Base-by-base conservation (phyloP, 2,888 invertebrate genomes). In the Amiota communis region DNA sequence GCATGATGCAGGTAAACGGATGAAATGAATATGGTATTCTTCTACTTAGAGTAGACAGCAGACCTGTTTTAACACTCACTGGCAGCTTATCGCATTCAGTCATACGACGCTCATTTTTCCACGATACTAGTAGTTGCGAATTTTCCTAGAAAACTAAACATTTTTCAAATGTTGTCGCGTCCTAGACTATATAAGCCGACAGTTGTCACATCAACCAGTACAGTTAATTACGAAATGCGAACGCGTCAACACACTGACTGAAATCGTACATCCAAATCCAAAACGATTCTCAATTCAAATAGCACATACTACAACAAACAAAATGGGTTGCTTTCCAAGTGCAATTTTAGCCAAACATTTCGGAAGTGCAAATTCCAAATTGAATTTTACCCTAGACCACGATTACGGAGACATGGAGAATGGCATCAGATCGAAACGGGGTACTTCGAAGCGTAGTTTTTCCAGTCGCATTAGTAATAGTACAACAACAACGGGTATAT, bases 301-400 rank as follows among this genome's bases (percentile, higher is more conserved):
- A 61, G 23, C 12, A 11, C 3, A 61, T 11, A 3, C n/a, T 8
- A 11, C 12, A 63, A 36, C 20, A 36, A 36, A 63, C n/a, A 63
- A 46, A 46, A 86, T 87, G 87, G 88, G 87, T 78, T 88, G 87
- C 75, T 83, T 84, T 80, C 56, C 77, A 23, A 87, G 88, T 69
- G 80, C 59, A 75, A 53, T 79, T 36, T 4, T 47, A 51, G 20
- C 10, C 3, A 49, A 67, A 67, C 67, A 63, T 46, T 70, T 57
- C 65, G 36, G 79, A 83, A 56, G 2, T 75, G 0, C 10, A 46
- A 73, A 3, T 23, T 23, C 23, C 59, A 59, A 80, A 36, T 13
- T 20, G 57, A 71, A 70, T 47, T 48, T 63, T 70, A 53, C 71
- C 4, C 65, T 76, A 51, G 63, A 74, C 59, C 79, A 76, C 65